Conservation (phyloP, 2,113 vertebrate species). For the Halichoeres trimaculatus region DNA sequence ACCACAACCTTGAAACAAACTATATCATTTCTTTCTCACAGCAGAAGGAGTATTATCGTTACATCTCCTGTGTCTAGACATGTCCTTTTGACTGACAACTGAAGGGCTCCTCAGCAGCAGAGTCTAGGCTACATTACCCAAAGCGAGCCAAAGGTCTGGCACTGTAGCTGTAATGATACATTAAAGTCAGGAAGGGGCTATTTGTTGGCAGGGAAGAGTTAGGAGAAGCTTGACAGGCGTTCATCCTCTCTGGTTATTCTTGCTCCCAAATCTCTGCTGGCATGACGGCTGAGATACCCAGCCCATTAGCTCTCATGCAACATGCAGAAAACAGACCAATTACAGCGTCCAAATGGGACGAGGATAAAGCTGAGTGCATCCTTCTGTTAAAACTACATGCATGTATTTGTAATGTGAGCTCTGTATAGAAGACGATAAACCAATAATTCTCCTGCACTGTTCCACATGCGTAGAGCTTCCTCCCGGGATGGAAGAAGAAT, state of each 20-base stretch:
- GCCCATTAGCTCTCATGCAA: constrained; percentile 66
- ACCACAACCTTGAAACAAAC: constrained; percentile 17
- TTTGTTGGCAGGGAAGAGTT: constrained; percentile 48
- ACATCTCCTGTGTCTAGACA: constrained; percentile 17
- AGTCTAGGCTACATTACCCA: constrained; percentile 49
- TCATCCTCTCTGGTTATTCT: constrained; percentile 59
- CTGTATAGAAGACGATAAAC: constrained; percentile 40
- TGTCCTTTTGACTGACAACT: constrained; percentile 41
- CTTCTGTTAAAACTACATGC: neutral
- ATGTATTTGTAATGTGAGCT: neutral
- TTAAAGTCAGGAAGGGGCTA: constrained; percentile 38
- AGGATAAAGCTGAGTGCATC: constrained; percentile 2
- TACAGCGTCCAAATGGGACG: constrained; percentile 8
- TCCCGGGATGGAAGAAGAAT: constrained; percentile 32
- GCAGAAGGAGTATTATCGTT: constrained; percentile 15
- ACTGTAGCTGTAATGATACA: constrained; percentile 46
- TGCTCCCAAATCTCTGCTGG: constrained; percentile 37
- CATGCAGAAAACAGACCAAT: constrained; percentile 63
- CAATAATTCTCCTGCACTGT: constrained; percentile 60
- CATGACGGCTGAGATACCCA: constrained; percentile 10
- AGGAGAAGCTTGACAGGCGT: constrained; percentile 22
- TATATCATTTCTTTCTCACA: constrained; percentile 30
- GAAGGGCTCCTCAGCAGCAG: constrained; percentile 38
- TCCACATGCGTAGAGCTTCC: constrained; percentile 33
- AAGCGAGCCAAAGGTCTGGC: constrained; percentile 32